Conservation (phyloP, 2,888 invertebrate species). For the Encarsia formosa region DNA sequence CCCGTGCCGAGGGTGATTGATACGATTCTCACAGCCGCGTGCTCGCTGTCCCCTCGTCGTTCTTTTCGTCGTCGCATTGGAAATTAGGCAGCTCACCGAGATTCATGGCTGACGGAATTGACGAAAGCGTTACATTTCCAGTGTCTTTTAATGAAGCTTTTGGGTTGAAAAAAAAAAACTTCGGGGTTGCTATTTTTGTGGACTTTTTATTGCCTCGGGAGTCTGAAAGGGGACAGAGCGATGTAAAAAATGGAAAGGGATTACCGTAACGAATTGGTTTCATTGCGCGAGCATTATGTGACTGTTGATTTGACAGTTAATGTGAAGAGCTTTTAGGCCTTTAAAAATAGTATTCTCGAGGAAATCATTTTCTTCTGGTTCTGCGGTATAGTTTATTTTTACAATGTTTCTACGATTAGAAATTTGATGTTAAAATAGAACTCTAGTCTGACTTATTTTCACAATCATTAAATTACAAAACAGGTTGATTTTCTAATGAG, state of each 20-base stretch:
- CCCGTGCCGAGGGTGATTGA: slow-evolving; percentile 16
- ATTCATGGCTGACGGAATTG: slow-evolving; percentile 14
- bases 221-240: no score
- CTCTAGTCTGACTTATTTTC: no score
- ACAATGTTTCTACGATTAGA: no score
- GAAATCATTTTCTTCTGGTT: no score
- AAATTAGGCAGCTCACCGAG: slow-evolving; percentile 19
- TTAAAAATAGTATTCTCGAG: no score
- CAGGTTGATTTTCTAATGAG: no score
- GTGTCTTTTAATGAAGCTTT: neutral
- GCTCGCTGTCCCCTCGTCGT: neutral
- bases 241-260: neutral
- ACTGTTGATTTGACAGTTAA: neutral
- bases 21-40: slow-evolving; percentile 16
- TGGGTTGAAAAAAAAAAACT: neutral
- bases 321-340: no score
- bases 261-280: neutral
- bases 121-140: slow-evolving; percentile 1
- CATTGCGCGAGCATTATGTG: neutral
- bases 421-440: no score
- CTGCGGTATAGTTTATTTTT: no score
- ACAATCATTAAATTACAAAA: no score
- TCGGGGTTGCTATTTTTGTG: slow-evolving; percentile 5
- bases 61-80: slow-evolving; percentile 15
- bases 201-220: neutral